Conservation (phyloP, 2,888 invertebrate genomes). For the Heliconius cydno region DNA sequence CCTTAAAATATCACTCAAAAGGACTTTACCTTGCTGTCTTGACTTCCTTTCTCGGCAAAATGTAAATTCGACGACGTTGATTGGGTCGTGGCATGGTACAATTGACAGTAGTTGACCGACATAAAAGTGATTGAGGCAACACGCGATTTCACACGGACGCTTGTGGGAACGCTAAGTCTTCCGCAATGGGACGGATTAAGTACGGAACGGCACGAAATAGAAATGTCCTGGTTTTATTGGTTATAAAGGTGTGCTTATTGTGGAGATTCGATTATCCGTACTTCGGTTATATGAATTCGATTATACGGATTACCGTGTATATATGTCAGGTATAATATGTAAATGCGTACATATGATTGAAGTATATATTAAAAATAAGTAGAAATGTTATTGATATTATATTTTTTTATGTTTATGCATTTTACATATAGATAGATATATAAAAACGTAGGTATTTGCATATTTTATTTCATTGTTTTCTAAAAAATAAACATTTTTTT, state of each 20-base stretch:
- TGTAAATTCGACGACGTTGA: constrained; percentile 50
- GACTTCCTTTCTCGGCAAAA: constrained; percentile 55
- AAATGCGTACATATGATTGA: too few relatives aligned
- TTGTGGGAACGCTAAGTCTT: constrained; percentile 57
- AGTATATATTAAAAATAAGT: too few relatives aligned
- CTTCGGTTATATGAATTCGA: too few relatives aligned
- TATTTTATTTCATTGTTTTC: too few relatives aligned
- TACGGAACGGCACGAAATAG: constrained; percentile 44
- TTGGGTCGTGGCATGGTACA: constrained; percentile 59
- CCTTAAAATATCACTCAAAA: constrained; percentile 39
- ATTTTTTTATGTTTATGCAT: too few relatives aligned
- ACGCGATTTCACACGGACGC: constrained; percentile 58
- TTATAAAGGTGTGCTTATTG: not conserved
- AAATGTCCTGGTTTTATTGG: constrained; percentile 37
- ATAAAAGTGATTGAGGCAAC: constrained; percentile 61
- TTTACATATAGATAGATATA: too few relatives aligned
- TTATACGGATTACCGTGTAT: too few relatives aligned
- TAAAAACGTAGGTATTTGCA: too few relatives aligned
- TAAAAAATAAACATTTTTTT: too few relatives aligned
- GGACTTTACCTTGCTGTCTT: constrained; percentile 32
- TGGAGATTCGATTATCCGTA: too few relatives aligned
- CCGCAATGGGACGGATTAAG: constrained; percentile 52
- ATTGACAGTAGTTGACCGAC: constrained; percentile 58
- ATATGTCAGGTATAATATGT: too few relatives aligned
- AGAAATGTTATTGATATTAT: too few relatives aligned